Evolutionary conservation across 2,888 invertebrate genomes (phyloP).

Genomic region (Myopa tessellatipennis): DNA sequence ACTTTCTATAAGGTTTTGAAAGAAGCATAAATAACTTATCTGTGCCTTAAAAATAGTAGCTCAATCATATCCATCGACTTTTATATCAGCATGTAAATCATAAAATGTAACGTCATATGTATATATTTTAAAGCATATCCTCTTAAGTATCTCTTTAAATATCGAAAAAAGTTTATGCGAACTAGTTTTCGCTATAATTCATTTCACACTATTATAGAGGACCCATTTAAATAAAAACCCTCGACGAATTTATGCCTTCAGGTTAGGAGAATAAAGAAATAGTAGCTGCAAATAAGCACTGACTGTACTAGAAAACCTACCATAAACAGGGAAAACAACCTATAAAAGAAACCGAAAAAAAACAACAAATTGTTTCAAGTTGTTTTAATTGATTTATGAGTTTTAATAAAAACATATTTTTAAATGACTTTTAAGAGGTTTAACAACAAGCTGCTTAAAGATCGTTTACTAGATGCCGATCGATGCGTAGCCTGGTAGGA

Average conservation of each 20-base stretch:
- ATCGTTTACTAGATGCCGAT: slow-evolving; percentile 18
- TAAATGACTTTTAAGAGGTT: slow-evolving; percentile 36
- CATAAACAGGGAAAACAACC: background rate
- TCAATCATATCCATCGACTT: background rate
- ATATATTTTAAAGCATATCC: background rate
- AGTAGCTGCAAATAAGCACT: too few species aligned
- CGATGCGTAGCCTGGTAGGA: slow-evolving; percentile 17
- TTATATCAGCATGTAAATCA: background rate
- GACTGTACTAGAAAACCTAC: too few species aligned
- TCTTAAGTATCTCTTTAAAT: background rate
- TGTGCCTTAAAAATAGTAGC: background rate
- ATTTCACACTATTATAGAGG: background rate
- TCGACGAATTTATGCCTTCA: background rate
- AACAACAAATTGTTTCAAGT: slow-evolving; percentile 20
- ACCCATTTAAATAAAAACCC: background rate
- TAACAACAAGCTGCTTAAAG: slow-evolving; percentile 36
- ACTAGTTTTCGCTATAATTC: background rate
- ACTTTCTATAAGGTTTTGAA: too few species aligned
- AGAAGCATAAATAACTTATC: background rate
- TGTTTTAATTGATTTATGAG: slow-evolving; percentile 38
- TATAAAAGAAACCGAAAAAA: background rate
- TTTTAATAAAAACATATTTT: slow-evolving; percentile 36
- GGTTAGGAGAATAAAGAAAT: too few species aligned
- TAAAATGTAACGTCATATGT: background rate
- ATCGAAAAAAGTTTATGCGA: too few species aligned